Percentiles rank a stretch among this genome's conserved stretches.
Evolutionary conservation across 64 coral and sea anemone genomes (phyloP).

Genomic region (Montipora efflorescens): DNA sequence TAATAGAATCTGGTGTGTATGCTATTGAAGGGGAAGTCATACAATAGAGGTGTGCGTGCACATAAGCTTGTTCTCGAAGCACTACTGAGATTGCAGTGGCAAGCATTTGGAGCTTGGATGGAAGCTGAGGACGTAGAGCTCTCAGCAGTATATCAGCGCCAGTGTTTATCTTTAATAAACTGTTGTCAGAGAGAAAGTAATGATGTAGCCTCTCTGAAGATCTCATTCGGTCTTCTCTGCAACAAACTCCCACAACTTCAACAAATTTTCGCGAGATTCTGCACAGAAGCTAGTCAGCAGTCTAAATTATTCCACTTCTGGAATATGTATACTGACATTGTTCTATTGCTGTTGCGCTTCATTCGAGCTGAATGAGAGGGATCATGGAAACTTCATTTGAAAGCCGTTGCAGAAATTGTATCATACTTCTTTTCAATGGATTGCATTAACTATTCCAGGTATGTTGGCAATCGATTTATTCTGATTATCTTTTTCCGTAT

Average conservation of each 20-base stretch:
- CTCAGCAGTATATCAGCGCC: neutral
- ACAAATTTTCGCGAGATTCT: neutral
- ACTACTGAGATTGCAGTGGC: conserved; percentile 36
- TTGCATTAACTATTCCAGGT: conserved; percentile 31
- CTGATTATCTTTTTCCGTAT: no score
- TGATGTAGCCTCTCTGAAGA: no score
- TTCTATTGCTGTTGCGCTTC: conserved; percentile 38
- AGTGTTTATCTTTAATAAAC: no score
- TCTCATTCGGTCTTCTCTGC: no score
- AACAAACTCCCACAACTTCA: no score
- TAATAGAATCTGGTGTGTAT: conserved; percentile 57
- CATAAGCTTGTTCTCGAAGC: conserved; percentile 68
- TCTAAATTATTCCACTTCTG: conserved; percentile 50
- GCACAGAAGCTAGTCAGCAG: neutral
- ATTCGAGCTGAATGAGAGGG: conserved; percentile 33
- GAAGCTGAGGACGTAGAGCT: neutral
- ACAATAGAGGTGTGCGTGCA: conserved; percentile 52
- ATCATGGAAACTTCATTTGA: conserved; percentile 29
- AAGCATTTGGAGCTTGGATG: conserved; percentile 37
- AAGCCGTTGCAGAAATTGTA: conserved; percentile 32
- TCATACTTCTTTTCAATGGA: conserved; percentile 40
- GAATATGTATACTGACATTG: conserved; percentile 37
- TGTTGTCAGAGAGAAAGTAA: no score
- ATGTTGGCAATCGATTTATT: neutral
- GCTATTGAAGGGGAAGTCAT: conserved; percentile 39